These are phyloP conservation scores for Pseudorasbora parva DNA, from an alignment of 2,113 vertebrate genomes.

Conservation along the genomic window DNA sequence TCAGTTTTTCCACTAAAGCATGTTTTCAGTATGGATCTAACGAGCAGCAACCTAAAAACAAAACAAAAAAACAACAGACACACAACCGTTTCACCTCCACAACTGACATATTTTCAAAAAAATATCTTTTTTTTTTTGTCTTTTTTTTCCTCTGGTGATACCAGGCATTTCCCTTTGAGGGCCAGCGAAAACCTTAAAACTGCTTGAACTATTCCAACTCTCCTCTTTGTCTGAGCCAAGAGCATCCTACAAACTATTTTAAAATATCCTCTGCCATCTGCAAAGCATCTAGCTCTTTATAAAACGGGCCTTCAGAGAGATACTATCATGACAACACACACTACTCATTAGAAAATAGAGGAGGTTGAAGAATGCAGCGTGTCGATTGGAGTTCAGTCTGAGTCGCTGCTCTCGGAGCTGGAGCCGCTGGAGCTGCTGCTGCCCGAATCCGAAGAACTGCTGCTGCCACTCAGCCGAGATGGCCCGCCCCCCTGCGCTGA, in stretches of 20 bases:
- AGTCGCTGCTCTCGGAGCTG: constrained; percentile 90
- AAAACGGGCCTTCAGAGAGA: constrained; percentile 56
- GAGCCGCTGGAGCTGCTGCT: constrained; percentile 94
- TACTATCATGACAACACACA: constrained; percentile 58
- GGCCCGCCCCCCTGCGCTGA: constrained; percentile 81
- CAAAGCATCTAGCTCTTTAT: constrained; percentile 49
- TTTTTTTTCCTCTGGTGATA: constrained; percentile 43
- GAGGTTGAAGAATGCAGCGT: constrained; percentile 40
- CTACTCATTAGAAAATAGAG: constrained; percentile 56
- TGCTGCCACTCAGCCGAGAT: constrained; percentile 87
- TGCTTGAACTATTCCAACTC: constrained; percentile 39
- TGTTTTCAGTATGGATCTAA: constrained; percentile 21
- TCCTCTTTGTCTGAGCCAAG: constrained; percentile 41
- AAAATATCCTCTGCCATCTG: constrained; percentile 58
- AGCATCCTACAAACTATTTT: constrained; percentile 56
- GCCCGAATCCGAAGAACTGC: constrained; percentile 89
- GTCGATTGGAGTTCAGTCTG: constrained; percentile 77
- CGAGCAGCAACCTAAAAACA: constrained; percentile 37
- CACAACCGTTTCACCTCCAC: constrained; percentile 53
- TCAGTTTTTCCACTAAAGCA: constrained; percentile 49
- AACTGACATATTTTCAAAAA: constrained; percentile 48
- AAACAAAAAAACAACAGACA: neutral
- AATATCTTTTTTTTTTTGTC: constrained; percentile 32
- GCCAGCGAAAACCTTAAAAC: constrained; percentile 45
- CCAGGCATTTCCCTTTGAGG: constrained; percentile 61